phyloP scores from a whole-genome alignment of 2,888 invertebrate species.

The Cenopis cana region DNA sequence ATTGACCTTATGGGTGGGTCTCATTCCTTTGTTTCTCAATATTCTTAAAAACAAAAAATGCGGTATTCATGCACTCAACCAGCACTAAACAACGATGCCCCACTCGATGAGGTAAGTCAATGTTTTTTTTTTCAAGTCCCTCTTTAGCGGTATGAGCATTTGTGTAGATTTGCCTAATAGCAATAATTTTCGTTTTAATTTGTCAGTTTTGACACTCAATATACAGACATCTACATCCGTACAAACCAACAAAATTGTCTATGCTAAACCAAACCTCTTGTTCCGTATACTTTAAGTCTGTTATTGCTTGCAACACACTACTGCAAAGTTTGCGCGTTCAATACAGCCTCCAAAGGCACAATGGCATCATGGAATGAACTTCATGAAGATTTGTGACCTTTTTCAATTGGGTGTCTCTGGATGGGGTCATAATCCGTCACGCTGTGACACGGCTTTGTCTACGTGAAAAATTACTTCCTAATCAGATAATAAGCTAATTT shows the following conservation, averaged over 20 bases:
- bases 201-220: constrained; percentile 38
- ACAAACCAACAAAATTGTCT: background rate
- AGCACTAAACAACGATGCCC: no score
- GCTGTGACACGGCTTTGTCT: constrained; percentile 61
- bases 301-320: background rate
- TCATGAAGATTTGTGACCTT: constrained; percentile 4
- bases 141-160: no score
- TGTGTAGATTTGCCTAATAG: constrained; percentile 8
- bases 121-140: no score
- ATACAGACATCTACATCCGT: constrained; percentile 48
- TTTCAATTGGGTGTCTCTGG: background rate
- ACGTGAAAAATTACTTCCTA: constrained; percentile 74
- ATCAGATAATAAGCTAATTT: constrained; percentile 67
- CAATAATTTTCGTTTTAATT: constrained; percentile 33
- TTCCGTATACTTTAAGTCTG: background rate
- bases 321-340: background rate
- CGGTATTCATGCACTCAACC: no score
- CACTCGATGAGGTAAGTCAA: no score
- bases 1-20: no score
- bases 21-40: no score
- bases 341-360: background rate
- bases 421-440: constrained; percentile 55
- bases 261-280: background rate
- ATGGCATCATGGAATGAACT: background rate
- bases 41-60: no score